Percentiles rank a stretch among this genome's conserved stretches.
These are phyloP conservation scores for Himalopsyche anomala DNA, from an alignment of 2,888 invertebrate species.

Conservation along the genomic window DNA sequence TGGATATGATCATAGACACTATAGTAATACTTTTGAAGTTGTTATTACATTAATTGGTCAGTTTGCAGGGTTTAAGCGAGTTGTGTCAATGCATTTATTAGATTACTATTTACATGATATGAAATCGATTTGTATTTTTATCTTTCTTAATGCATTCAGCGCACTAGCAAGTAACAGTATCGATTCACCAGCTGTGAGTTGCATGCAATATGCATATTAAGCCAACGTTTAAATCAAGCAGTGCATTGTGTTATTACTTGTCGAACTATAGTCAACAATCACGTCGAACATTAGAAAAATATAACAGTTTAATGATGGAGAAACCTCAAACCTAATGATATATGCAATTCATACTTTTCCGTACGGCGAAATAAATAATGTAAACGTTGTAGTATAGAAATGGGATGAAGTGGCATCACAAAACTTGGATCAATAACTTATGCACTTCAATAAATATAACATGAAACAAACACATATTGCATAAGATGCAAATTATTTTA, in stretches of 20 bases:
- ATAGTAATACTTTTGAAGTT: too few relatives aligned
- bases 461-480: too few relatives aligned
- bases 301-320: slow-evolving; percentile 7
- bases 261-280: not conserved
- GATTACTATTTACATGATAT: not conserved
- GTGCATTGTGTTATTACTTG: slow-evolving; percentile 10
- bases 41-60: too few relatives aligned
- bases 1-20: too few relatives aligned
- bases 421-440: too few relatives aligned
- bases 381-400: not conserved
- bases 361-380: not conserved
- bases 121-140: not conserved
- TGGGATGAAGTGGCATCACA: too few relatives aligned
- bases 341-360: not conserved
- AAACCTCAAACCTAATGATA: not conserved
- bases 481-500: too few relatives aligned
- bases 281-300: not conserved
- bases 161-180: slow-evolving; percentile 30
- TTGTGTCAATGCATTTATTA: too few relatives aligned
- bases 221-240: not conserved
- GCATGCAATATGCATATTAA: slow-evolving; percentile 57
- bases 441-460: too few relatives aligned
- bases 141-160: not conserved
- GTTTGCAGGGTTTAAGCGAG: too few relatives aligned
- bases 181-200: slow-evolving; percentile 41